A percentile compares a stretch with the other conserved stretches of the same genome.
These are phyloP conservation scores for Solenodon paradoxus DNA, from an alignment of 2,113 vertebrate species.

Conservation along the genomic window DNA sequence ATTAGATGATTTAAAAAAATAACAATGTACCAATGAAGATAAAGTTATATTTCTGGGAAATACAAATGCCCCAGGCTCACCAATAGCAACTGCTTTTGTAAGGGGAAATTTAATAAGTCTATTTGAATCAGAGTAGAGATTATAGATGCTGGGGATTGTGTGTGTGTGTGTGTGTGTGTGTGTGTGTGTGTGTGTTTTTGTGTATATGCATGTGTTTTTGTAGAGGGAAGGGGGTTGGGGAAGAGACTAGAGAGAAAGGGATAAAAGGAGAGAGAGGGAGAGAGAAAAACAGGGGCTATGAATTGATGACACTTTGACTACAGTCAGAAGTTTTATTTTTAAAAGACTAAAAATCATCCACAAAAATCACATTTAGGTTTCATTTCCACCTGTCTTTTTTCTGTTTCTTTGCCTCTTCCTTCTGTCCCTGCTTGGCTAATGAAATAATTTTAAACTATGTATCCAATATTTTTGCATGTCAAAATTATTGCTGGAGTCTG, in stretches of 20 bases:
- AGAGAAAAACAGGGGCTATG: background rate
- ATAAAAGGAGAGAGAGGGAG: background rate
- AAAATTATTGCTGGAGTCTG: background rate
- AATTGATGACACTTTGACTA: background rate
- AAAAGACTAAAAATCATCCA: background rate
- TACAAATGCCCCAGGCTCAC: background rate
- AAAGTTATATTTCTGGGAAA: slow-evolving; percentile 10
- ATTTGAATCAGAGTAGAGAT: background rate
- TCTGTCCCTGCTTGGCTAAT: background rate
- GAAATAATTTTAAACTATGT: background rate
- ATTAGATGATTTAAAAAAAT: too few relatives aligned
- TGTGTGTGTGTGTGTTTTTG: too few relatives aligned
- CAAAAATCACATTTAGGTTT: background rate
- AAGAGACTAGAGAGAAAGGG: too few relatives aligned
- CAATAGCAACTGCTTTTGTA: background rate
- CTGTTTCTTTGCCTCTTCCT: background rate
- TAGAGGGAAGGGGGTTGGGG: too few relatives aligned
- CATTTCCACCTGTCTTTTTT: background rate
- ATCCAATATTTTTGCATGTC: background rate
- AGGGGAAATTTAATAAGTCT: background rate
- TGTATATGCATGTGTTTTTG: too few relatives aligned
- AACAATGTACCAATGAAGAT: background rate
- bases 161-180: background rate
- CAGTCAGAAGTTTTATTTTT: background rate
- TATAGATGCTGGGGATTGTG: background rate